These are phyloP conservation scores for Neelides folsomi DNA, from an alignment of 2,888 invertebrate genomes.

Conservation along the genomic window DNA sequence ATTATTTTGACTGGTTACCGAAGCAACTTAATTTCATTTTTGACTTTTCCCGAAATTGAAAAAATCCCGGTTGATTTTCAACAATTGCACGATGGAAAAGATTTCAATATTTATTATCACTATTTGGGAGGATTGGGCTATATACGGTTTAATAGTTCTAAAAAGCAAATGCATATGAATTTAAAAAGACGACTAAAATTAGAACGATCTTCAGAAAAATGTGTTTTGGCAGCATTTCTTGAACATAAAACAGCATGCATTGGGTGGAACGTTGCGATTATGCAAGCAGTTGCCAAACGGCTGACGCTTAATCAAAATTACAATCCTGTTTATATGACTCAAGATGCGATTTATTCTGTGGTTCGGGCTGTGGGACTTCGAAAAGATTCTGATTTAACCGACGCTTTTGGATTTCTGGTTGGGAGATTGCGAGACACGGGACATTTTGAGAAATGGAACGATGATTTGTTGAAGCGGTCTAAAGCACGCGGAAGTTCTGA, in stretches of 20 bases:
- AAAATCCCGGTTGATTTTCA: no score
- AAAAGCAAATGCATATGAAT: not conserved
- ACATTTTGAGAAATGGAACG: conserved; percentile 10
- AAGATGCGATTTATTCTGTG: conserved; percentile 3
- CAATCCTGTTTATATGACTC: not conserved
- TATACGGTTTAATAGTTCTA: no score
- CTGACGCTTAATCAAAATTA: conserved; percentile 4
- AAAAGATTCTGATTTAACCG: conserved; percentile 13
- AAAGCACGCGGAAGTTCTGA: not conserved
- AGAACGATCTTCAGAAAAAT: conserved; percentile 6
- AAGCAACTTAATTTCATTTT: no score
- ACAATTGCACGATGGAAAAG: no score
- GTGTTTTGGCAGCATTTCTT: conserved; percentile 12
- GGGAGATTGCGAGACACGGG: conserved; percentile 14
- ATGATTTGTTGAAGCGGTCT: conserved; percentile 2
- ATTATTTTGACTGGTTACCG: no score
- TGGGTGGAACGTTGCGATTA: conserved; percentile 12
- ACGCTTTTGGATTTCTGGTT: conserved; percentile 11
- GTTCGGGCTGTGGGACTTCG: conserved; percentile 8
- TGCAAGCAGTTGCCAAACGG: conserved; percentile 9
- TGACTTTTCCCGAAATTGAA: no score
- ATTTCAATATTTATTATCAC: no score
- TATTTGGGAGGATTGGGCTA: no score
- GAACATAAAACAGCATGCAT: conserved; percentile 10
- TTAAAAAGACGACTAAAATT: conserved; percentile 7